Percentiles rank a stretch among this genome's conserved stretches.
Conservation (phyloP, 2,797 vertebrate species). For the Eremophila alpestris region DNA sequence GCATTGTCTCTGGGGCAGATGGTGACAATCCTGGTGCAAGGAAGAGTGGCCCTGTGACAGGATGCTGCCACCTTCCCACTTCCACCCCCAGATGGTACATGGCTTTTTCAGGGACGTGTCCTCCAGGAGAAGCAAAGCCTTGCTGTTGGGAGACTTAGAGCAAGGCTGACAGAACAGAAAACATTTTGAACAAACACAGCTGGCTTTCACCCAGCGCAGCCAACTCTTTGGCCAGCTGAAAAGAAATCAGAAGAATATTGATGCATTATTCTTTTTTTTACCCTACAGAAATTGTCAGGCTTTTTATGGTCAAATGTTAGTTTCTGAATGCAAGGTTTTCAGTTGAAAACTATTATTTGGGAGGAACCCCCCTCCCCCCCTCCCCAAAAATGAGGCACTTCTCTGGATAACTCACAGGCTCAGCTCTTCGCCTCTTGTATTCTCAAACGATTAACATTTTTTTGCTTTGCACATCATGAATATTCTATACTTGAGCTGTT, state of each 20-base stretch:
- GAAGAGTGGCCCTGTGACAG: neutral
- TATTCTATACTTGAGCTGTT: constrained; percentile 61
- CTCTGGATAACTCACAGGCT: constrained; percentile 9
- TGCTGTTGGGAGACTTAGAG: neutral
- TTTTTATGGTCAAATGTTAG: neutral
- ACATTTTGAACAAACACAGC: constrained; percentile 46
- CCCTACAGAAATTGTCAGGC: neutral
- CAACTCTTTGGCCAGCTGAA: constrained; percentile 43
- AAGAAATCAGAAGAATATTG: constrained; percentile 57
- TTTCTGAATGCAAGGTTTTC: constrained; percentile 14
- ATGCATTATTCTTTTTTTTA: neutral
- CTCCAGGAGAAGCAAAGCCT: neutral
- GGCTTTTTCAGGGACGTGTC: accelerated
- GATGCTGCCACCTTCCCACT: neutral
- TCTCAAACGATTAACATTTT: constrained; percentile 50
- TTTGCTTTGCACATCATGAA: constrained; percentile 54
- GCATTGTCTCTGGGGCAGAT: neutral
- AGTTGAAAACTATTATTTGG: neutral
- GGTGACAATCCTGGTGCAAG: neutral
- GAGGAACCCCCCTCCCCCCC: neutral
- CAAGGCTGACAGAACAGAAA: neutral
- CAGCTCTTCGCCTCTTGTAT: constrained; percentile 25
- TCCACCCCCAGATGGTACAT: accelerated
- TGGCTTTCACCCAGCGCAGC: constrained; percentile 30
- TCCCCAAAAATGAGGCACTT: neutral